Evolutionary conservation across 2,797 vertebrate genomes (phyloP).

Genomic region (Nannoperca australis): DNA sequence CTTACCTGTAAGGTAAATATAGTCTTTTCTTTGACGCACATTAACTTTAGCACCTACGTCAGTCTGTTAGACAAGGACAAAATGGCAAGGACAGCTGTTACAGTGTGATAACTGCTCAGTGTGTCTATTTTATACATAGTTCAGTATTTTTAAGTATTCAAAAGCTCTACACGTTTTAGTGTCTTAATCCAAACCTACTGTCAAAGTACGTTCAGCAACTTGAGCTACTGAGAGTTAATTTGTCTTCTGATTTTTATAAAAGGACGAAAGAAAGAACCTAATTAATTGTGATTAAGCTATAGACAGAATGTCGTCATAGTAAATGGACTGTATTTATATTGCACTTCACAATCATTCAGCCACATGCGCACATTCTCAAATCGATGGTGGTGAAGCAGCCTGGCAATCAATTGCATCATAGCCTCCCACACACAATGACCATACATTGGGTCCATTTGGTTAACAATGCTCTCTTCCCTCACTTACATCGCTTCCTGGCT

Average conservation of each 20-base stretch:
- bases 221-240: neutral
- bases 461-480: neutral
- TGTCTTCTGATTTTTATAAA: no score
- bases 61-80: neutral
- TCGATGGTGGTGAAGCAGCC: neutral
- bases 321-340: neutral
- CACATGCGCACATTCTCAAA: neutral
- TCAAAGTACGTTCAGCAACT: neutral
- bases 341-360: neutral
- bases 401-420: neutral
- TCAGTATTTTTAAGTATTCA: no score
- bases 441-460: neutral
- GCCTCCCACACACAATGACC: neutral
- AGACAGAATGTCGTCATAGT: neutral
- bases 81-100: neutral
- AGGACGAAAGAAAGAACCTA: neutral
- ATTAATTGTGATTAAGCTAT: neutral
- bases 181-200: neutral
- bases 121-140: neutral
- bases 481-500: no score
- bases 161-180: neutral
- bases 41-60: neutral
- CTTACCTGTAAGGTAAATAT: slow-evolving; percentile 2
- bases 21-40: neutral
- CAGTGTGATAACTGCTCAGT: neutral